Evolutionary conservation across 2,797 vertebrate genomes (phyloP), one percentile per base, ranked within the genome.

Genomic region (Sebastes hopkinsi): DNA sequence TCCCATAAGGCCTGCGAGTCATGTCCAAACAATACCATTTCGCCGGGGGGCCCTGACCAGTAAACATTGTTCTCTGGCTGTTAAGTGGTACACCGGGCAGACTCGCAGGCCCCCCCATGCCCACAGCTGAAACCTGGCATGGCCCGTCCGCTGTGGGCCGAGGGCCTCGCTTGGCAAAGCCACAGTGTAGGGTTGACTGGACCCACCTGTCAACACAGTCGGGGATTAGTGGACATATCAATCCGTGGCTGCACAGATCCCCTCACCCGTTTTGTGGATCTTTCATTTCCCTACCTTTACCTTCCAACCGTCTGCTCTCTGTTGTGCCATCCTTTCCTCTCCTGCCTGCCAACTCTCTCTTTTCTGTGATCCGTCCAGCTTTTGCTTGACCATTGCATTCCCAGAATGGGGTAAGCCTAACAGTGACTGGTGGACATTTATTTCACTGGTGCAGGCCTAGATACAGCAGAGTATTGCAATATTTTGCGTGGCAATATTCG

Each of bases 161-260:
- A 69, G 50, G 76, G 82, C 66, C 74, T 79, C 5, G 12, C 50
- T 76, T 90, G 87, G 88, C 81, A 80, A 64, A 66, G 55, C 61
- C 34, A 55, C 75, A 62, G 4, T 32, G 77, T 66, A 68, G 83
- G 88, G 87, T 86, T 80, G 89, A 88, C 86, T 72, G 86, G 83
- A 87, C 86, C 87, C 91, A 92, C 91, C 94, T 94, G 92, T 92
- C 87, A 73, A 89, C 89, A 86, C 85, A 82, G 89, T 54, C 3
- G 60, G 87, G 90, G 88, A 94, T 91, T 92, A 87, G 86, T 32
- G 79, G 82, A 90, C 58, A 74, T 85, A 93, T 94, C 91, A 87
- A 85, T 91, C 87, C 86, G 65, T 62, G 87, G 86, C 85, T 72
- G 84, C 86, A 79, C 84, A 79, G 80, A 87, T 79, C 77, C 78